Conservation (phyloP, 2,113 vertebrate species). For the Sisor rabdophorus region DNA sequence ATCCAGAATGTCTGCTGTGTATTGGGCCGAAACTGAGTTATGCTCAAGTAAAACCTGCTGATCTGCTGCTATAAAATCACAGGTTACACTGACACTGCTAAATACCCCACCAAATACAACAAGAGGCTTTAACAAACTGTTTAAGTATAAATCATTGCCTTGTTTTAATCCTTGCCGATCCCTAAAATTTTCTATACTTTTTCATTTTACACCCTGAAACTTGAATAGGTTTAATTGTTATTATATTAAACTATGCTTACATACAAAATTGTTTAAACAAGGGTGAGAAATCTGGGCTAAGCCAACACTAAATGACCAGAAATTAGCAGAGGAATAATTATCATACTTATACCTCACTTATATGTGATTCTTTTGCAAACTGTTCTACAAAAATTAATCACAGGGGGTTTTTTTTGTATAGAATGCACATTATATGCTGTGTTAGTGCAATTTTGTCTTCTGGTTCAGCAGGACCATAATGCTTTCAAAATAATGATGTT, state of each 20-base stretch:
- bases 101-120: background rate
- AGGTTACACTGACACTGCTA: background rate
- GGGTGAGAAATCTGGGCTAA: background rate
- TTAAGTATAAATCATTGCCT: background rate
- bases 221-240: background rate
- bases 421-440: too few species aligned
- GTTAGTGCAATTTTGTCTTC: too few species aligned
- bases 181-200: background rate
- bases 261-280: background rate
- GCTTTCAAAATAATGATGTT: too few species aligned
- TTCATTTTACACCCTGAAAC: background rate
- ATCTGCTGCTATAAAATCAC: background rate
- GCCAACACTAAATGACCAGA: background rate
- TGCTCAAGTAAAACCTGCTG: background rate
- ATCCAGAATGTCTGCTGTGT: slow-evolving; percentile 8
- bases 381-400: background rate
- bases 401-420: too few species aligned
- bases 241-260: background rate
- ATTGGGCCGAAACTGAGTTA: background rate
- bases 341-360: background rate
- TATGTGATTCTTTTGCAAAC: background rate
- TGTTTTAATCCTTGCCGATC: background rate
- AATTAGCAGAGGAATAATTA: background rate
- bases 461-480: too few species aligned
- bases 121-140: background rate